Percentiles rank a stretch among this genome's conserved stretches.
These are phyloP conservation scores for Philopotamus ludificatus DNA, from an alignment of 1,140 invertebrate species.

Conservation along the genomic window DNA sequence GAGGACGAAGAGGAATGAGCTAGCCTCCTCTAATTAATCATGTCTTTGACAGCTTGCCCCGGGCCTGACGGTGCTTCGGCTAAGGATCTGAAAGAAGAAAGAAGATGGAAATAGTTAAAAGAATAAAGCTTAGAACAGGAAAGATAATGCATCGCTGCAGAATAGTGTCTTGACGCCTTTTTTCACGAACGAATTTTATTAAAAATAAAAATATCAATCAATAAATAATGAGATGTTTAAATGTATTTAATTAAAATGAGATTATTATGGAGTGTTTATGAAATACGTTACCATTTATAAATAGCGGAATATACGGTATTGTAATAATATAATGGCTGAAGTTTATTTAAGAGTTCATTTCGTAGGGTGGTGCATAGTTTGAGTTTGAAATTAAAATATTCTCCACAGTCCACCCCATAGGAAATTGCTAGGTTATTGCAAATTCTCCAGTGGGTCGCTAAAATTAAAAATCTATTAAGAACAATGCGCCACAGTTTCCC, in stretches of 20 bases:
- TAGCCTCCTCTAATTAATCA: conserved; percentile 20
- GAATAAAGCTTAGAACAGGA: background rate
- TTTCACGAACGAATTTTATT: too few species aligned
- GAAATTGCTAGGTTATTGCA: conserved; percentile 11
- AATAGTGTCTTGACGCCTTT: background rate
- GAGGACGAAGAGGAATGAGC: background rate
- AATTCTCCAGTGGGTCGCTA: too few species aligned
- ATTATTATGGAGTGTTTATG: too few species aligned
- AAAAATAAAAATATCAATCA: too few species aligned
- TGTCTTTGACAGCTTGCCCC: conserved; percentile 17
- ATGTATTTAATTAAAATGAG: too few species aligned
- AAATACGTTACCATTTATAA: background rate
- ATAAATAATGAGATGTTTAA: too few species aligned
- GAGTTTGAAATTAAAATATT: conserved; percentile 23
- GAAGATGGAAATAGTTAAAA: background rate
- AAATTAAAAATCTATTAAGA: too few species aligned
- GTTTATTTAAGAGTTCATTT: conserved; percentile 14
- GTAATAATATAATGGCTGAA: background rate
- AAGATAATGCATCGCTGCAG: background rate
- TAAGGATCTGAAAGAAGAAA: background rate
- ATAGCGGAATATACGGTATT: conserved; percentile 1
- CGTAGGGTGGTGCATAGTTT: conserved; percentile 9
- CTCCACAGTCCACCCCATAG: background rate
- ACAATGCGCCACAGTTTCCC: too few species aligned
- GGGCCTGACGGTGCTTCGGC: background rate